Base-by-base conservation (phyloP, 2,797 vertebrate species). In the Diplodus sargus region DNA sequence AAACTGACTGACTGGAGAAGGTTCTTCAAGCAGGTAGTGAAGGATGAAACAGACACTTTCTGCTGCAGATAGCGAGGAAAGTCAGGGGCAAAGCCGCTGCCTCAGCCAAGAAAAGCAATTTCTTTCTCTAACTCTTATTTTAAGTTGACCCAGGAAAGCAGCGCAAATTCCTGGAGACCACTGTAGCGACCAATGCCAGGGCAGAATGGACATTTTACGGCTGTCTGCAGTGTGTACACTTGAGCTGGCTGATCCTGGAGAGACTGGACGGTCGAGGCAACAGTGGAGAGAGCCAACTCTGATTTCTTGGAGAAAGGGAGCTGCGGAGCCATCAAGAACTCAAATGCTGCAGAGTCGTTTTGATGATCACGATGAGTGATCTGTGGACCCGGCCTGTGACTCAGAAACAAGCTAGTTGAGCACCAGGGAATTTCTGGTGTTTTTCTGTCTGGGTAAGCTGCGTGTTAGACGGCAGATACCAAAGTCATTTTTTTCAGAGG, bases 51-150 rank as follows among this genome's bases (percentile, higher is more conserved):
- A 74, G 63, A 64, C 71, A 43, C 48, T 61, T 66, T 78, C 76
- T 83, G 63, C 74, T 83, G 63, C 76, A 87, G 73, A 4, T 47
- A 78, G 68, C 25, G 17, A 65, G 79, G 59, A 80, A 65, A 75
- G 64, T 34, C n/a, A 52, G 39, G 17, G 15, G 54, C 57, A 67
- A 88, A 71, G 69, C 64, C 23, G n/a, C 70, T 62, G 64, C 61
- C 60, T 81, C 68, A 48, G 77, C 71, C 58, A 60, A 77, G 84
- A 86, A 88, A 83, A 86, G 67, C 79, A 78, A 87, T 65, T 65
- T 56, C 25, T n/a, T n/a, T n/a, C n/a, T n/a, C n/a, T n/a, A n/a
- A n/a, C n/a, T 4, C 72, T 75, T 64, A 42, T 81, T 71, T 83
- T 67, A 52, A 74, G 65, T 47, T 86, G 76, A 86, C 80, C 80